Evolutionary conservation across 53 echinoderm and acorn worm genomes (phyloP), one percentile per base, ranked within the genome.

Genomic region (Holothuria leucospilota): DNA sequence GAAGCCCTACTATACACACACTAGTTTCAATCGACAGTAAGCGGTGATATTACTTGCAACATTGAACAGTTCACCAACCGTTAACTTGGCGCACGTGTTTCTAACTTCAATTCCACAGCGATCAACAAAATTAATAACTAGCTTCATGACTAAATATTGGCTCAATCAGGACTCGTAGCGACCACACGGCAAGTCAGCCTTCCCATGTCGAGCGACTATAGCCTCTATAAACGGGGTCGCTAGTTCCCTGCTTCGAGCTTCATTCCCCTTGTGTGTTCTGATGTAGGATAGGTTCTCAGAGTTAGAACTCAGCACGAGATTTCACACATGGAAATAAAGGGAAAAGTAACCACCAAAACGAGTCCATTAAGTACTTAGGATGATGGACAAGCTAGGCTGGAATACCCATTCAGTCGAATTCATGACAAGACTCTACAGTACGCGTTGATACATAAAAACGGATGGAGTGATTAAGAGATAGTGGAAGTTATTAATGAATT

Each of bases 21-120:
- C 56, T 56, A 13, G 56, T 56, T 16, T 56, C 56, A 56, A 56
- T 3, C 15, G 16, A 16, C 4, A 56, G 18, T 56, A 56, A 56
- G 46, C 56, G 1, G 56, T 18, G 15, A 16, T 18, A 56, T 56
- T 56, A 56, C 18, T 56, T 56, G 56, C 56, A 56, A 56, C 56
- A 56, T 56, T 56, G 56, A 56, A 56, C 56, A 18, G 56, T 29
- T 28, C 68, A 72, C 46, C 49, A 75, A 49, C 59, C 80, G 59
- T 61, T 80, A 61, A 80, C 80, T 30, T 59, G 20, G 56, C 34
- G 30, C 80, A 80, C 80, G 80, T 80, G 80, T 80, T 80, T 51
- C 29, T 38, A 60, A 80, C 80, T 80, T 59, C 75, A 51, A 24
- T 75, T 75, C 75, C 49, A 75, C 46, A 20, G 75, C 75, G 49